These are phyloP conservation scores for Acrobasis suavella DNA, from an alignment of 2,888 invertebrate genomes.

Conservation along the genomic window DNA sequence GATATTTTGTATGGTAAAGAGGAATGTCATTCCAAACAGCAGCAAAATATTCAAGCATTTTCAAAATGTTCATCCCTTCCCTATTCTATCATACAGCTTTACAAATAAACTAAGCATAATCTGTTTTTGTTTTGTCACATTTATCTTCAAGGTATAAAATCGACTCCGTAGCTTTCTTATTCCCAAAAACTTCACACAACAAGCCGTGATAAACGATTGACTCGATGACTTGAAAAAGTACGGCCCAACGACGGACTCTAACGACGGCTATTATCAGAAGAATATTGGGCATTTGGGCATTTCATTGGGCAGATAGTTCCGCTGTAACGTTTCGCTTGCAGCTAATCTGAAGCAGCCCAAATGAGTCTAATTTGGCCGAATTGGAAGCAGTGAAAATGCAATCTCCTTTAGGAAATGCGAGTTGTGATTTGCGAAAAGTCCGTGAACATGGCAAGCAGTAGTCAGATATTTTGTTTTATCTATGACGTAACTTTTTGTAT, in stretches of 20 bases:
- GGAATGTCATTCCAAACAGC: too few species aligned
- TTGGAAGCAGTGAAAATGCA: constrained; percentile 32
- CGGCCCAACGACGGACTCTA: constrained; percentile 71
- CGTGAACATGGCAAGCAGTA: neutral
- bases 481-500: neutral
- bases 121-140: too few species aligned
- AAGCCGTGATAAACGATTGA: constrained; percentile 81
- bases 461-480: neutral
- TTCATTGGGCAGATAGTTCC: constrained; percentile 49
- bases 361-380: constrained; percentile 59
- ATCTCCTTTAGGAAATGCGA: constrained; percentile 8
- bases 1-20: too few species aligned
- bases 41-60: too few species aligned
- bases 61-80: too few species aligned
- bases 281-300: constrained; percentile 54
- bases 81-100: too few species aligned
- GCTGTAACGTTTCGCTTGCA: constrained; percentile 45
- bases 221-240: constrained; percentile 81
- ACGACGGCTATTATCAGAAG: constrained; percentile 72
- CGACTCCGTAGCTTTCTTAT: constrained; percentile 7
- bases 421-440: constrained; percentile 4
- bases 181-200: constrained; percentile 74
- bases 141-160: neutral
- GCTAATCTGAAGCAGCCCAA: constrained; percentile 43
- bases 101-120: too few species aligned